phyloP scores from a whole-genome alignment of 2,888 invertebrate genomes.

The Cantharis lateralis region DNA sequence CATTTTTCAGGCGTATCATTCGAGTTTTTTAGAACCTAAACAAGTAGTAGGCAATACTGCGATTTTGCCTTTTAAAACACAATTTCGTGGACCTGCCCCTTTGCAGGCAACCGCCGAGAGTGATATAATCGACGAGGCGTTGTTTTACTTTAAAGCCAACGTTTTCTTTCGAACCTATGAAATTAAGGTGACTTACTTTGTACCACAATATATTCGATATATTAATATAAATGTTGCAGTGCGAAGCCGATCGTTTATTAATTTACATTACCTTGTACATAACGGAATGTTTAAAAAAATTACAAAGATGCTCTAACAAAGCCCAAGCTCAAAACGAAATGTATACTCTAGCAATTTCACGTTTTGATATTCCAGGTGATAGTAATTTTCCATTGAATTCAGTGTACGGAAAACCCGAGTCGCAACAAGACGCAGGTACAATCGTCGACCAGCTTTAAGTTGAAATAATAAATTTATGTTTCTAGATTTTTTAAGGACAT shows the following conservation, averaged over 20 bases:
- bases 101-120: conserved; percentile 67
- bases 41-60: conserved; percentile 90
- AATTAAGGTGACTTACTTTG: conserved; percentile 76
- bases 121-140: conserved; percentile 96
- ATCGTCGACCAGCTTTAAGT: neutral
- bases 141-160: conserved; percentile 97
- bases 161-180: conserved; percentile 99
- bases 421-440: conserved; percentile 78
- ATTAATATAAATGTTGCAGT: conserved; percentile 63
- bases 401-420: conserved; percentile 87
- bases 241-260: conserved; percentile 92
- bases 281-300: conserved; percentile 93
- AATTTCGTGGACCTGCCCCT: conserved; percentile 92
- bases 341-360: conserved; percentile 92
- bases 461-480: conserved; percentile 30
- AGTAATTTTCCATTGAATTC: conserved; percentile 92
- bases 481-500: conserved; percentile 87
- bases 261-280: conserved; percentile 98
- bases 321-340: conserved; percentile 93
- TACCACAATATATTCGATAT: neutral
- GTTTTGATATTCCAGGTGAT: conserved; percentile 97
- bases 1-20: conserved; percentile 87
- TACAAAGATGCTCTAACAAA: conserved; percentile 90
- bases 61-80: conserved; percentile 86
- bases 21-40: conserved; percentile 76